Percentiles rank a stretch among this genome's conserved stretches.
phyloP scores from a whole-genome alignment of 2,888 invertebrate genomes.

The Torymus aiolomorphi region DNA sequence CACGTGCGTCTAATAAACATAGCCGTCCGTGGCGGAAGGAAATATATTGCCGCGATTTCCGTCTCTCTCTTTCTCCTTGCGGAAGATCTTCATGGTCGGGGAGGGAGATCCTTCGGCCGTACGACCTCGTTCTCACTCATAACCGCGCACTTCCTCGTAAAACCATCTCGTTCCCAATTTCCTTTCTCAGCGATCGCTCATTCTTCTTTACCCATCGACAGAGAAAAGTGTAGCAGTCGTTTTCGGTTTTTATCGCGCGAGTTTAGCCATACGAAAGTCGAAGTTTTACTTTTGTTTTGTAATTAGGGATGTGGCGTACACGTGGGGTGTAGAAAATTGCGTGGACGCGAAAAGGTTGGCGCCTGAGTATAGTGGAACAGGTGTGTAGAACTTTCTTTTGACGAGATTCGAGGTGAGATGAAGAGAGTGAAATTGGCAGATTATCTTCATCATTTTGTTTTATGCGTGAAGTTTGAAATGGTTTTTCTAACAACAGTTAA shows the following conservation, averaged over 20 bases:
- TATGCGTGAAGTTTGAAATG: too few relatives aligned
- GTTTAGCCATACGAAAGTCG: neutral
- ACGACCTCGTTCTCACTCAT: constrained; percentile 61
- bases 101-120: neutral
- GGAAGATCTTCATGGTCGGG: constrained; percentile 9
- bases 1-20: neutral
- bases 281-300: constrained; percentile 8
- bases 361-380: neutral
- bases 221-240: neutral
- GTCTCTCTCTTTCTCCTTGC: neutral
- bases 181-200: constrained; percentile 38
- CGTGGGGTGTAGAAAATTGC: too few relatives aligned
- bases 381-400: neutral
- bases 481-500: too few relatives aligned
- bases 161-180: constrained; percentile 49
- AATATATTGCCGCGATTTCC: neutral
- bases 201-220: neutral
- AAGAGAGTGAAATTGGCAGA: too few relatives aligned
- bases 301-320: neutral
- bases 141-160: constrained; percentile 52
- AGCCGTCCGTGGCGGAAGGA: constrained; percentile 9
- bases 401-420: too few relatives aligned
- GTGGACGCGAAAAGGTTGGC: neutral
- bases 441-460: too few relatives aligned
- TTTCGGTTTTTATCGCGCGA: constrained; percentile 10